Base-by-base conservation (phyloP, 2,888 invertebrate species). In the Tricholauxania praeusta region DNA sequence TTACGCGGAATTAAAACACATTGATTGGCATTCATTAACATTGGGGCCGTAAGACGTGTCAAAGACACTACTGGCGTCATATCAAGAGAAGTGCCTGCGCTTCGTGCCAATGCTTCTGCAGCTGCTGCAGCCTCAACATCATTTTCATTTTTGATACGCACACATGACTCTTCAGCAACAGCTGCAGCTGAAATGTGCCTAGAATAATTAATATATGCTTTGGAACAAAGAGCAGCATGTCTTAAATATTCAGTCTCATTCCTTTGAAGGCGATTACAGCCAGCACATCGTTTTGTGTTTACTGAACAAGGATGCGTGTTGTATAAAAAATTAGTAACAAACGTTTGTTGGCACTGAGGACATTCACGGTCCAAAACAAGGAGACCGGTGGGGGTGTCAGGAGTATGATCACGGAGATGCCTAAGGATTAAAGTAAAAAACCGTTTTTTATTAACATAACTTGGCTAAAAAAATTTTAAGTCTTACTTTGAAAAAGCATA, bases 231-330 rank as follows among this genome's bases (percentile, higher is more conserved):
- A 8, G 86, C 82, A 63, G 86, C 83, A 79, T 86, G 86, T 19
- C 80, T 79, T 72, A 84, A 76, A 68, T 82, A 86, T 52, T 84
- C 82, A 3, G 75, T 67, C 48, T 86, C 84, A 59, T 77, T 82
- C 65, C 79, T 80, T 10, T 81, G 72, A 3, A 75, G 49, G 15
- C 82, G 81, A 74, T 81, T 83, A 77, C 87, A 87, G 48, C 86
- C 85, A 14, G 84, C 84, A 76, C 87, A 87, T 57, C 79, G 79
- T 66, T 81, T 81, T 17, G 83, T 82, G 59, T 80, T 81, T 14
- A 86, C 78, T 28, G 87, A 84, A 78, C 87, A 87, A 1, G 81
- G 77, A 78, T 87, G 87, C 72, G 82, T 86, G 70, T 87, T 86
- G 68, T 85, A 87, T 12, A 87, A 81, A 74, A 81, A 87, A 74